Evolutionary conservation across 2,113 vertebrate genomes (phyloP).

Genomic region (Heterotilapia buettikoferi): DNA sequence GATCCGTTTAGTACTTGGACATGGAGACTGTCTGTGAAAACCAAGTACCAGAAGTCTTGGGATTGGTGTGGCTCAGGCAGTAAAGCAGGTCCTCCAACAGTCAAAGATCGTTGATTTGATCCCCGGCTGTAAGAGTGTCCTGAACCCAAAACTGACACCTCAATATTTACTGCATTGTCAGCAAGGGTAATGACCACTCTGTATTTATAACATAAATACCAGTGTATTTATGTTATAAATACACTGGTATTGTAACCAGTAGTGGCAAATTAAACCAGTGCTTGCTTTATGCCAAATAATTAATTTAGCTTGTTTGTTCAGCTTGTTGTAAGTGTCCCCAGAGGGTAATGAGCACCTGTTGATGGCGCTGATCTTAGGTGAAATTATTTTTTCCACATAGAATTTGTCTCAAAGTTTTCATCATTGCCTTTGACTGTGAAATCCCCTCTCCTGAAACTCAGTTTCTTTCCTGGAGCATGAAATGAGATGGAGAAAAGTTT

Average conservation of each 20-base stretch:
- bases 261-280: background rate
- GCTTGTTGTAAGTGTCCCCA: background rate
- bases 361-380: background rate
- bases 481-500: background rate
- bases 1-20: background rate
- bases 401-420: background rate
- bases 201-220: too few species aligned
- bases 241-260: background rate
- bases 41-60: background rate
- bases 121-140: background rate
- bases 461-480: background rate
- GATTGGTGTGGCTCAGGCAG: background rate
- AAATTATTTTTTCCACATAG: background rate
- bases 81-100: background rate
- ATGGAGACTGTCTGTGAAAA: background rate
- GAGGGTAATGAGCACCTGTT: background rate
- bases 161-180: background rate
- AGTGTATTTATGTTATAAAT: background rate
- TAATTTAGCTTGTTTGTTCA: background rate
- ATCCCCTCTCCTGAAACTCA: background rate
- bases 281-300: background rate
- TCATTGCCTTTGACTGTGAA: background rate
- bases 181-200: background rate
- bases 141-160: background rate
- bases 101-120: background rate